A percentile compares a stretch with the other conserved stretches of the same genome.
phyloP scores from a whole-genome alignment of 2,113 vertebrate genomes.

The Carlito syrichta region DNA sequence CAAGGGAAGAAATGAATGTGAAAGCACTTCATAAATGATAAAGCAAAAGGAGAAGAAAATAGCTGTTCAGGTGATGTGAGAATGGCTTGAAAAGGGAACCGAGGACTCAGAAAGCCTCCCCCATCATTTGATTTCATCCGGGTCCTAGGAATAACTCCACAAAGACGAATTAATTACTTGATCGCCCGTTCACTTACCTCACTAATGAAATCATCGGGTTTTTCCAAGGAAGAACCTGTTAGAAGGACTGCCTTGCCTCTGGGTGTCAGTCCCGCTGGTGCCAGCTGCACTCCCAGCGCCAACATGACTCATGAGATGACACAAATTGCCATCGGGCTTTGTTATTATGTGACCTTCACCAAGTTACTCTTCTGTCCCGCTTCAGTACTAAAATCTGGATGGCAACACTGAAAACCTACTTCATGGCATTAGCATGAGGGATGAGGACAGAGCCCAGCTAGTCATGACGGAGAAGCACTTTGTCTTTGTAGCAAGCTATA shows the following conservation, averaged over 20 bases:
- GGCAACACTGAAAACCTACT: background rate
- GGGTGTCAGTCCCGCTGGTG: background rate
- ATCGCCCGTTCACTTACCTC: background rate
- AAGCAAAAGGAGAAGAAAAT: background rate
- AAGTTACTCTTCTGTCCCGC: background rate
- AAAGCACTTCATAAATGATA: background rate
- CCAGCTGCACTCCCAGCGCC: background rate
- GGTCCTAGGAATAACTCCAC: background rate
- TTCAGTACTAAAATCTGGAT: background rate
- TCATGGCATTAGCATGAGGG: background rate
- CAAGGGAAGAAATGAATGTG: accelerated
- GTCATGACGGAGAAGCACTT: background rate
- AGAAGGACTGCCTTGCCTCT: slow-evolving; percentile 30
- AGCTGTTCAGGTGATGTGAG: background rate
- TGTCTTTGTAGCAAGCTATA: slow-evolving; percentile 36
- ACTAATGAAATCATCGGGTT: background rate
- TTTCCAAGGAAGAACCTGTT: slow-evolving; percentile 8
- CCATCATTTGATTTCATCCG: background rate
- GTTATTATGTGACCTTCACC: slow-evolving; percentile 48
- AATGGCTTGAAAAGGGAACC: background rate
- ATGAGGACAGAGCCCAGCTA: background rate
- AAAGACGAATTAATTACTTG: background rate
- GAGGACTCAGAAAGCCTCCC: background rate
- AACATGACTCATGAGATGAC: slow-evolving; percentile 48
- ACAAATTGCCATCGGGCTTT: slow-evolving; percentile 32